Evolutionary conservation across 35 echinoderm and acorn worm species (phyloP).

Genomic region (Apostichopus californicus): DNA sequence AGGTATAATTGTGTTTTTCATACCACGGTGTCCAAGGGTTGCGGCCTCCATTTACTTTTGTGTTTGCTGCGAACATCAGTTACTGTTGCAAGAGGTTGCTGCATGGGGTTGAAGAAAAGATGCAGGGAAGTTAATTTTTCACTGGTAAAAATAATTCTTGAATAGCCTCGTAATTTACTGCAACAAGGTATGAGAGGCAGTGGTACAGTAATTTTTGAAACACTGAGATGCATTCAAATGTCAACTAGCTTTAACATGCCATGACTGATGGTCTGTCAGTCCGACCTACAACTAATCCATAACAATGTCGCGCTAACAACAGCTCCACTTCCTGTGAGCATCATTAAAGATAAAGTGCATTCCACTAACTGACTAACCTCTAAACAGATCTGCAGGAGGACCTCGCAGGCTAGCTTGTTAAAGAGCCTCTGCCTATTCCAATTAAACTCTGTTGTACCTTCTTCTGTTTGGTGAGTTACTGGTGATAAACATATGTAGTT

Average conservation of each 20-base stretch:
- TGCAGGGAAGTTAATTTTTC: background rate
- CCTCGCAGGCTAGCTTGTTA: slow-evolving; percentile 82
- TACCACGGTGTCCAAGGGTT: slow-evolving; percentile 96
- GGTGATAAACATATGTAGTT: too few relatives aligned
- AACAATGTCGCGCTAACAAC: too few relatives aligned
- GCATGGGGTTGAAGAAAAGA: slow-evolving; percentile 3
- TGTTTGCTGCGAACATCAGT: slow-evolving; percentile 76
- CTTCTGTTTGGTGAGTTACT: slow-evolving; percentile 83
- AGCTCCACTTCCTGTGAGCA: too few relatives aligned
- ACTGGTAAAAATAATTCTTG: too few relatives aligned
- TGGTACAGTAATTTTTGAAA: too few relatives aligned
- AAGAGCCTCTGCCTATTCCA: slow-evolving; percentile 95
- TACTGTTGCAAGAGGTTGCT: slow-evolving; percentile 87
- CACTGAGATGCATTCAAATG: too few relatives aligned
- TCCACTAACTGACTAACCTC: slow-evolving; percentile 71
- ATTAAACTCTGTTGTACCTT: slow-evolving; percentile 82
- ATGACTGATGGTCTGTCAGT: too few relatives aligned
- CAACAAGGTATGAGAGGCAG: too few relatives aligned
- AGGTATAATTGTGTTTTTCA: background rate
- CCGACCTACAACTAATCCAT: too few relatives aligned
- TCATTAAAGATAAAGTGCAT: background rate
- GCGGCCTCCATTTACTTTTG: slow-evolving; percentile 97
- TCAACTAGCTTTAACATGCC: too few relatives aligned
- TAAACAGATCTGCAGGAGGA: slow-evolving; percentile 80
- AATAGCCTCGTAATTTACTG: too few relatives aligned